phyloP scores from a whole-genome alignment of 2,888 invertebrate species.

The Pomacea canaliculata region DNA sequence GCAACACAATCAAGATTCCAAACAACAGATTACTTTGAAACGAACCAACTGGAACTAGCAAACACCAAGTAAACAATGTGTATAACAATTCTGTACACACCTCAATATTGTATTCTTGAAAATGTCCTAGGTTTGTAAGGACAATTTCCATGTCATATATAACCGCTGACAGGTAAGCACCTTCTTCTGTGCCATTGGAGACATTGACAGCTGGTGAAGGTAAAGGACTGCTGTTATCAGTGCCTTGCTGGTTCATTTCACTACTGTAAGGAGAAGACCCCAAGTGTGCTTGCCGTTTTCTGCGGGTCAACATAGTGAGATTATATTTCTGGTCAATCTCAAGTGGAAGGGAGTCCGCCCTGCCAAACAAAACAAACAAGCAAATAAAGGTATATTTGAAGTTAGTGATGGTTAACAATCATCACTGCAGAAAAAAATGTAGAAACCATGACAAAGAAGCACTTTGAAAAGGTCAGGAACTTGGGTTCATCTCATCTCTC shows the following conservation, averaged over 20 bases:
- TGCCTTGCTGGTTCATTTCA: neutral
- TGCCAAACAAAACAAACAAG: neutral
- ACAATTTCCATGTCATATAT: conserved; percentile 53
- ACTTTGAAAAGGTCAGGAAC: too few relatives aligned
- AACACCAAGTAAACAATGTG: too few relatives aligned
- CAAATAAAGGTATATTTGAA: too few relatives aligned
- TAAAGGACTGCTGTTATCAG: conserved; percentile 5
- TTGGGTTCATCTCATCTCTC: too few relatives aligned
- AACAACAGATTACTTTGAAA: neutral
- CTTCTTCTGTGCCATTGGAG: conserved; percentile 22
- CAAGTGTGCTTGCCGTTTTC: neutral
- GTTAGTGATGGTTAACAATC: too few relatives aligned
- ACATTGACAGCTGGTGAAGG: conserved; percentile 20
- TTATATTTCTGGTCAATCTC: conserved; percentile 10
- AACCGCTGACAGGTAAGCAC: conserved; percentile 35
- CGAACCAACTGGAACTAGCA: neutral
- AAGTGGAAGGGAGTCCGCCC: conserved; percentile 6
- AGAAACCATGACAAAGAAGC: too few relatives aligned
- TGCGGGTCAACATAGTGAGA: neutral
- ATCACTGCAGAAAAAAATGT: too few relatives aligned
- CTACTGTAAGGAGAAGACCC: conserved; percentile 1
- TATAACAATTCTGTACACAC: conserved; percentile 40
- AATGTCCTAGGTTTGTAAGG: conserved; percentile 63
- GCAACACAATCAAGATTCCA: too few relatives aligned
- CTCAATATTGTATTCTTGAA: conserved; percentile 66